phyloP scores from a whole-genome alignment of 1,140 invertebrate species.

The Trypoxylus dichotomus region DNA sequence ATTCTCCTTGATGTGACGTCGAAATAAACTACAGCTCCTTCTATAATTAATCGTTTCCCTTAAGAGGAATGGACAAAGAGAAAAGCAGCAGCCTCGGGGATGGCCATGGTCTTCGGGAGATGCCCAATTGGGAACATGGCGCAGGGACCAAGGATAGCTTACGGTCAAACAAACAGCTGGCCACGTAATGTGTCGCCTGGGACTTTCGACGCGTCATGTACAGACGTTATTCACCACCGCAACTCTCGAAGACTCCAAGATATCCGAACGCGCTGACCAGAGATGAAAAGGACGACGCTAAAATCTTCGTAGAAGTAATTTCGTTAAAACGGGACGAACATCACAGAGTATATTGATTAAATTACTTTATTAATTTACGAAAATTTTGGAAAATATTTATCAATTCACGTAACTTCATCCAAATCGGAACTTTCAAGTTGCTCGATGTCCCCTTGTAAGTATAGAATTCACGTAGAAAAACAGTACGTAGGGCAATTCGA shows the following conservation, averaged over 20 bases:
- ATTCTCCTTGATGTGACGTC: not conserved
- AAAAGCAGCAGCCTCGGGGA: slow-evolving; percentile 39
- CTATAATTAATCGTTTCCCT: slow-evolving; percentile 54
- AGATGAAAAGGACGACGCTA: not conserved
- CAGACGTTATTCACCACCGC: slow-evolving; percentile 27
- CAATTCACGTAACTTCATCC: no score
- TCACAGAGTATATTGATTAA: no score
- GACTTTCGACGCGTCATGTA: slow-evolving; percentile 44
- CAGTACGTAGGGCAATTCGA: not conserved
- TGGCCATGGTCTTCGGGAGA: slow-evolving; percentile 30
- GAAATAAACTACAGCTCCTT: slow-evolving; percentile 36
- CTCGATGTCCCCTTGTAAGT: no score
- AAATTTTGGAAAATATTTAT: no score
- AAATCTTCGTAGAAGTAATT: not conserved
- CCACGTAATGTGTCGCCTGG: slow-evolving; percentile 55
- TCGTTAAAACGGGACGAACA: not conserved
- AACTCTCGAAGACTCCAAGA: slow-evolving; percentile 1
- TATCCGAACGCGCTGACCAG: slow-evolving; percentile 3
- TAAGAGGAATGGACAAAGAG: slow-evolving; percentile 48
- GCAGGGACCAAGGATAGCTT: slow-evolving; percentile 48
- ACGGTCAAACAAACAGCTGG: slow-evolving; percentile 53
- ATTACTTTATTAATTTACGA: no score
- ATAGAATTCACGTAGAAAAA: no score
- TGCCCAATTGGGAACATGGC: slow-evolving; percentile 44
- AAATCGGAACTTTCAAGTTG: no score